These are phyloP conservation scores for Catocala nupta DNA, from an alignment of 2,888 invertebrate species.

Conservation along the genomic window DNA sequence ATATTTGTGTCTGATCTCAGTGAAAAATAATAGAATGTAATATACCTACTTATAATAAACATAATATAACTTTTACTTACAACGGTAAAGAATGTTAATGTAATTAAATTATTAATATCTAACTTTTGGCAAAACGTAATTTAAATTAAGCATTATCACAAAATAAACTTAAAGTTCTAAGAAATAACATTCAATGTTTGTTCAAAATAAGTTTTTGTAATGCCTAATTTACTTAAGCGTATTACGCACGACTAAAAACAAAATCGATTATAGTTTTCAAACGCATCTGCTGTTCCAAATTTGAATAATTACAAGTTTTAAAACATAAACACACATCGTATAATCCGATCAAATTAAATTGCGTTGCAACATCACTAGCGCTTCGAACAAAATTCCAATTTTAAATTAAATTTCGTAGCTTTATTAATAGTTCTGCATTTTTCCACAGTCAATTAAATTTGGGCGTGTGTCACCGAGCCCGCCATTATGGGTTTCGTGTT, in stretches of 20 bases:
- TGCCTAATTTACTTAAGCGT: constrained; percentile 41
- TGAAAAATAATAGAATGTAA: too few species aligned
- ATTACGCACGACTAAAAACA: constrained; percentile 15
- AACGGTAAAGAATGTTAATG: too few species aligned
- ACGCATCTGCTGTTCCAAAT: constrained; percentile 83
- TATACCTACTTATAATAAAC: too few species aligned
- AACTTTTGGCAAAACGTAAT: too few species aligned
- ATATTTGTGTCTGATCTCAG: too few species aligned
- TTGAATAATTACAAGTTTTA: constrained; percentile 79
- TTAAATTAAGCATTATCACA: neutral
- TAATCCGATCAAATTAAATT: constrained; percentile 31
- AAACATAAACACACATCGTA: constrained; percentile 62
- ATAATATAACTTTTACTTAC: too few species aligned
- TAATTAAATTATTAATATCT: too few species aligned
- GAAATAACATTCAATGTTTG: neutral
- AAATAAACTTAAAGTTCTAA: neutral
- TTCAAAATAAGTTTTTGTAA: constrained; percentile 20
- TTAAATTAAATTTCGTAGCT: constrained; percentile 11
- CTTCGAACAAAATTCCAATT: constrained; percentile 21
- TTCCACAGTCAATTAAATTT: constrained; percentile 35
- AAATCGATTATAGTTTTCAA: constrained; percentile 62
- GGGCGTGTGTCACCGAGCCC: constrained; percentile 63
- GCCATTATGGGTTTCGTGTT: constrained; percentile 64
- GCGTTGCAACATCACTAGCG: constrained; percentile 35
- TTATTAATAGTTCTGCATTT: constrained; percentile 38